Conservation (phyloP, 2,113 vertebrate genomes). For the Nibea coibor region DNA sequence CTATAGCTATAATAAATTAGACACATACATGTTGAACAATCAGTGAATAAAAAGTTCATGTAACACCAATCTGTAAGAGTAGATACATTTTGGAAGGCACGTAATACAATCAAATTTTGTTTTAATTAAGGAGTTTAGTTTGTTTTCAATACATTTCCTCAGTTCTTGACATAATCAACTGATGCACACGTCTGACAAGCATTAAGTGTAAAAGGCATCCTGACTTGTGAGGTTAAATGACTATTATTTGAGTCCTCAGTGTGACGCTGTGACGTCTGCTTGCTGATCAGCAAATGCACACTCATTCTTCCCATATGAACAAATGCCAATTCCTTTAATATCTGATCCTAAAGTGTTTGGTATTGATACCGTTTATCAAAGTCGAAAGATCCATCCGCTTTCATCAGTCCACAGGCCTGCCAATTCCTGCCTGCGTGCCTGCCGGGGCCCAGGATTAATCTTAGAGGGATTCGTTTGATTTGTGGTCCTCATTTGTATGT, state of each 20-base stretch:
- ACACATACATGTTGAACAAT: background rate
- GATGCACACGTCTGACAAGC: too few species aligned
- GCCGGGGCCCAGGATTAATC: constrained; percentile 72
- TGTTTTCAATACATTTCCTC: background rate
- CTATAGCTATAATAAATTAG: background rate
- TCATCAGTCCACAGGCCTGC: constrained; percentile 67
- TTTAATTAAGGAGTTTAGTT: background rate
- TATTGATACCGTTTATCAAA: constrained; percentile 81
- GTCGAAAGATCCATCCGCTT: constrained; percentile 70
- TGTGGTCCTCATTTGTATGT: constrained; percentile 82
- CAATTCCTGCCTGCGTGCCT: constrained; percentile 62
- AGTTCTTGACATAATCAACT: background rate
- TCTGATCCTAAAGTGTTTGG: constrained; percentile 72
- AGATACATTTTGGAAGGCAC: background rate
- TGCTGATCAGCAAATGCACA: constrained; percentile 25
- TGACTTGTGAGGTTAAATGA: background rate
- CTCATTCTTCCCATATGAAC: constrained; percentile 24
- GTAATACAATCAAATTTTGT: background rate
- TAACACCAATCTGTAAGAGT: too few species aligned
- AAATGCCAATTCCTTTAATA: constrained; percentile 65
- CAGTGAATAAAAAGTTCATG: background rate
- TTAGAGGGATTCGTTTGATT: constrained; percentile 76
- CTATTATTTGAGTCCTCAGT: background rate
- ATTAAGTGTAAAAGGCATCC: background rate
- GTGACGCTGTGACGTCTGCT: constrained; percentile 8